Evolutionary conservation across 1,140 invertebrate genomes (phyloP).

Genomic region (Drosophila baimaii): DNA sequence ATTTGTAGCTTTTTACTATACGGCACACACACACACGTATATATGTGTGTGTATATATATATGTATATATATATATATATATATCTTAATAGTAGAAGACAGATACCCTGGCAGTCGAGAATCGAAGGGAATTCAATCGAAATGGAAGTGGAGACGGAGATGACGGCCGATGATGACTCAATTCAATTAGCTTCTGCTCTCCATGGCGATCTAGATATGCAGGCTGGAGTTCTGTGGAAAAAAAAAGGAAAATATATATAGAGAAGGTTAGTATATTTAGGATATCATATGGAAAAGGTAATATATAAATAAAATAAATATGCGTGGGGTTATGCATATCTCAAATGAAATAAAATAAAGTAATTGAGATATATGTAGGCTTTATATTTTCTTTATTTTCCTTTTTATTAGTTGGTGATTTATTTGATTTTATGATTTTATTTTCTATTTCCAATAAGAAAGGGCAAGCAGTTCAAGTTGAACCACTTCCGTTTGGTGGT

Average conservation of each 20-base stretch:
- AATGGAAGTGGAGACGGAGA: background rate
- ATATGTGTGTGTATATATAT: background rate
- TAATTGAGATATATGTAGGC: too few relatives aligned
- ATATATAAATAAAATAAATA: too few relatives aligned
- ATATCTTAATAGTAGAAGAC: slow-evolving; percentile 7
- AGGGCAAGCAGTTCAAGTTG: too few relatives aligned
- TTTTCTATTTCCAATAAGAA: too few relatives aligned
- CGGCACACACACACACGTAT: slow-evolving; percentile 1
- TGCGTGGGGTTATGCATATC: too few relatives aligned
- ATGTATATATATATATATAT: slow-evolving; percentile 1
- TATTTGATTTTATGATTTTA: too few relatives aligned
- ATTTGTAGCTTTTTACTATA: slow-evolving; percentile 38
- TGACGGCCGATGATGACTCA: background rate
- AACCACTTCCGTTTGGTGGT: background rate
- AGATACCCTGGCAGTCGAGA: slow-evolving; percentile 21
- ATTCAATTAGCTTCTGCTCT: slow-evolving; percentile 8
- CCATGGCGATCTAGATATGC: slow-evolving; percentile 2
- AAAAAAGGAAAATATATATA: background rate
- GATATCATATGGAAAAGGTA: background rate
- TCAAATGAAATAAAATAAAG: too few relatives aligned
- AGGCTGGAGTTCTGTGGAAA: slow-evolving; percentile 23
- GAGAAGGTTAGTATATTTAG: background rate
- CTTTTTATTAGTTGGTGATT: too few relatives aligned
- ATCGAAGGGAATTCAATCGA: slow-evolving; percentile 19
- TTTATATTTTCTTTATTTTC: too few relatives aligned